These are phyloP conservation scores for Thecophora atra DNA, from an alignment of 2,888 invertebrate species.

Conservation along the genomic window DNA sequence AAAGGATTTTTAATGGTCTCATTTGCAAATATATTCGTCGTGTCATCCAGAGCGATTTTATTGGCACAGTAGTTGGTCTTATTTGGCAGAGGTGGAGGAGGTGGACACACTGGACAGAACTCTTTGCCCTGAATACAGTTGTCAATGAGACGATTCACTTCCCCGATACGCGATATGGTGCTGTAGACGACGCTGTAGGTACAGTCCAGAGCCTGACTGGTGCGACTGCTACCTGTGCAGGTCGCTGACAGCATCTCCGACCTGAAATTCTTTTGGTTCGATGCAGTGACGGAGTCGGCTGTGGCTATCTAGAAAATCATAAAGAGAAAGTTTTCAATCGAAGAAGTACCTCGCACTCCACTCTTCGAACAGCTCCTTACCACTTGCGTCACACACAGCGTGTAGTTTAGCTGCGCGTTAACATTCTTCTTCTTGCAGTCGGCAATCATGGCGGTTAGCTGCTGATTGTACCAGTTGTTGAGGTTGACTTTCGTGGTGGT, in stretches of 20 bases:
- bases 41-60: no score
- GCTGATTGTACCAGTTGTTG: slow-evolving; percentile 40
- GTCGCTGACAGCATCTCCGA: slow-evolving; percentile 24
- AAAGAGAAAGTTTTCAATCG: no score
- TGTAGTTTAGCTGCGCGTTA: slow-evolving; percentile 31
- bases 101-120: neutral
- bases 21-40: no score
- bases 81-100: neutral
- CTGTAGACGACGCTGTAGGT: slow-evolving; percentile 24
- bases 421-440: slow-evolving; percentile 33
- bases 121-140: slow-evolving; percentile 26
- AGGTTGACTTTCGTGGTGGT: slow-evolving; percentile 27
- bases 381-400: slow-evolving; percentile 41
- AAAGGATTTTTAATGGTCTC: no score
- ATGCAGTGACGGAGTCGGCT: slow-evolving; percentile 20
- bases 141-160: slow-evolving; percentile 25
- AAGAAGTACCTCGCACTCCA: no score
- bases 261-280: slow-evolving; percentile 33
- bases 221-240: neutral
- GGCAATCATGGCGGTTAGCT: slow-evolving; percentile 31
- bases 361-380: slow-evolving; percentile 35
- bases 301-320: slow-evolving; percentile 19
- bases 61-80: neutral
- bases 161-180: slow-evolving; percentile 20
- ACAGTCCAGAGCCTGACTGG: slow-evolving; percentile 37